Conservation (phyloP, 2,888 invertebrate species). For the Coelopa pilipes region DNA sequence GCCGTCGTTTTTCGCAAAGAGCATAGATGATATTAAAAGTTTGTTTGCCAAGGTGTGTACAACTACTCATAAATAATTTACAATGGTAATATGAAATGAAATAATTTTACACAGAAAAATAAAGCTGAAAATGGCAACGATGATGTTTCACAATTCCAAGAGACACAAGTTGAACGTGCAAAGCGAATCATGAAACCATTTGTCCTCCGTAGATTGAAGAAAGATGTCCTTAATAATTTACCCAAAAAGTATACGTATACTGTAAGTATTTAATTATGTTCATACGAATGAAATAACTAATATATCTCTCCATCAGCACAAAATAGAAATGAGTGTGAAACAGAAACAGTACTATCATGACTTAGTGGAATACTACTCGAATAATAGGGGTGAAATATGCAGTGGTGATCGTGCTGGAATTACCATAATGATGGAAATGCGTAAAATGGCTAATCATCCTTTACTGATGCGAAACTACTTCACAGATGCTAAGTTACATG, state of each 20-base stretch:
- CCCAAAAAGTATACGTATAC: slow-evolving; percentile 84
- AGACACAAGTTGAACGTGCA: slow-evolving; percentile 89
- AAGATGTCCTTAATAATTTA: slow-evolving; percentile 85
- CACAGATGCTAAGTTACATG: slow-evolving; percentile 71
- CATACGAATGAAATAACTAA: neutral
- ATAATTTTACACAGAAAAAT: slow-evolving; percentile 63
- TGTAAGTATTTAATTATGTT: slow-evolving; percentile 60
- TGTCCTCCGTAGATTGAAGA: slow-evolving; percentile 86
- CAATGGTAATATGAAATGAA: neutral
- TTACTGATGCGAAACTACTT: slow-evolving; percentile 82
- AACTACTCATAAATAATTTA: neutral
- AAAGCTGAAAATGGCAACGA: slow-evolving; percentile 70
- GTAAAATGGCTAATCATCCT: slow-evolving; percentile 95
- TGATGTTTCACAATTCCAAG: slow-evolving; percentile 82
- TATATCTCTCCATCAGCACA: slow-evolving; percentile 53
- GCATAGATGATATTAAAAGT: slow-evolving; percentile 86
- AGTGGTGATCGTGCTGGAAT: slow-evolving; percentile 74
- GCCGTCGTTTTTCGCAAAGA: slow-evolving; percentile 92
- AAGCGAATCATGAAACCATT: slow-evolving; percentile 97
- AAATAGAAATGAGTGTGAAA: slow-evolving; percentile 75
- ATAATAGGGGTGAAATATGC: slow-evolving; percentile 72
- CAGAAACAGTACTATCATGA: slow-evolving; percentile 82
- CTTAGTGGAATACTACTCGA: slow-evolving; percentile 76
- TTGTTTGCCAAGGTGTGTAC: slow-evolving; percentile 80
- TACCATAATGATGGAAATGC: slow-evolving; percentile 91